Base-by-base conservation (phyloP, 2,113 vertebrate genomes). In the Pao palembangensis region DNA sequence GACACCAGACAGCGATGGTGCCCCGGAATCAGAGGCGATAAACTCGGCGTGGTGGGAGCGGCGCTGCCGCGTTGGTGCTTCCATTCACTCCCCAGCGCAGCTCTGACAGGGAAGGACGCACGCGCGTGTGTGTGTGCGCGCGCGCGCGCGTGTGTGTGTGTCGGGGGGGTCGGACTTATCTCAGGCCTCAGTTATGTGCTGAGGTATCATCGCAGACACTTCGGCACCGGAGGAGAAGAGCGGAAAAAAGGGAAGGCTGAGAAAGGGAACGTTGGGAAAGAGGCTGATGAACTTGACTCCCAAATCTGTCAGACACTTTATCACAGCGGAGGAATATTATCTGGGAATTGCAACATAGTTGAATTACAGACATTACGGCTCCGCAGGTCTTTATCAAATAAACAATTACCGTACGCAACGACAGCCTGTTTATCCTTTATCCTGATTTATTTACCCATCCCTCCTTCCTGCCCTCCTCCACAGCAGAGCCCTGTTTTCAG, bases 331-430 rank as follows among this genome's bases (percentile, higher is more conserved):
- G 93, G 92, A 87, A 90, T 91, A 93, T 93, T 95, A 96, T 95
- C 93, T 93, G 86, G 88, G 89, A 93, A 91, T 87, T 90, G 85
- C 87, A 88, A 89, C 88, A 88, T 84, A 78, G 88, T 80, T 76
- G 80, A 90, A 90, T 90, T 89, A 89, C 94, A 98, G 95, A 98
- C 95, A 95, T 94, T 93, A 93, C 91, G 95, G 95, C 96, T 94
- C 95, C 95, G 93, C 91, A 90, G 93, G 84, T 87, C 86, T 90
- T 87, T 90, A 90, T 91, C 89, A 89, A 91, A 89, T 91, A 88
- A 89, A 88, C 79, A 85, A 88, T 85, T 89, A 85, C 86, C 76
- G 79, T 86, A 87, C 76, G 82, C 87, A 86, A 80, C 83, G 87
- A 87, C 81, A 84, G 81, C 85, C 85, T 89, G 90, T 88, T 90